A percentile compares a stretch with the other conserved stretches of the same genome.
phyloP scores from a whole-genome alignment of 1,140 invertebrate species.

The Ceratitis capitata region DNA sequence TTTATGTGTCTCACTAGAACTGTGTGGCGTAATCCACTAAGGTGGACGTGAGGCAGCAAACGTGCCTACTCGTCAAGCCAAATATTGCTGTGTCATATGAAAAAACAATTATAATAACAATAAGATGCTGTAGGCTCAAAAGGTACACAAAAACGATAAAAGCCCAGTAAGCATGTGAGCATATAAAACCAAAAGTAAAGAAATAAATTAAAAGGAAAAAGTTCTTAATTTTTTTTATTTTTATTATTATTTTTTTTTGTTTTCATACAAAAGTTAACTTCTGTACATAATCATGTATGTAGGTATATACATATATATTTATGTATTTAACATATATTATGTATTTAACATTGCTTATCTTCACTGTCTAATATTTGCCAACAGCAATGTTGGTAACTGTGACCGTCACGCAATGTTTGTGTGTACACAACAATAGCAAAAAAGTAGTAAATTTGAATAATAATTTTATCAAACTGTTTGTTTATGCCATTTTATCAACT shows the following conservation, averaged over 20 bases:
- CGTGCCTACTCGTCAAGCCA: not conserved
- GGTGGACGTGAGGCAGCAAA: not conserved
- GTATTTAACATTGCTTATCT: not conserved
- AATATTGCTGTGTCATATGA: not conserved
- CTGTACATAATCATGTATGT: too few relatives aligned
- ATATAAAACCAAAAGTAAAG: not conserved
- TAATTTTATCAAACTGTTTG: constrained; percentile 18
- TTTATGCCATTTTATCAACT: not conserved
- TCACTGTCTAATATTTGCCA: not conserved
- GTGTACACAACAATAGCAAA: not conserved
- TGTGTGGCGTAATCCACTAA: too few relatives aligned
- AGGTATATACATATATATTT: not conserved
- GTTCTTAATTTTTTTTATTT: too few relatives aligned
- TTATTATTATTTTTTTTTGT: too few relatives aligned
- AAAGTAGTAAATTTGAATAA: not conserved
- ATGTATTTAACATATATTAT: not conserved
- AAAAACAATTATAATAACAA: not conserved
- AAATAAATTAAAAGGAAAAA: not conserved
- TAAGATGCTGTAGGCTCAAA: not conserved
- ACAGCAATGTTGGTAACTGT: not conserved
- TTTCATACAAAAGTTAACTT: not conserved
- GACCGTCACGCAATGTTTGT: not conserved
- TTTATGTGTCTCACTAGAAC: too few relatives aligned
- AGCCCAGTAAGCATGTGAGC: too few relatives aligned
- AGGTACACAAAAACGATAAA: not conserved